A percentile compares a stretch with the other conserved stretches of the same genome.
Evolutionary conservation across 2,113 vertebrate species (phyloP).

Genomic region (Lucifuga dentata): DNA sequence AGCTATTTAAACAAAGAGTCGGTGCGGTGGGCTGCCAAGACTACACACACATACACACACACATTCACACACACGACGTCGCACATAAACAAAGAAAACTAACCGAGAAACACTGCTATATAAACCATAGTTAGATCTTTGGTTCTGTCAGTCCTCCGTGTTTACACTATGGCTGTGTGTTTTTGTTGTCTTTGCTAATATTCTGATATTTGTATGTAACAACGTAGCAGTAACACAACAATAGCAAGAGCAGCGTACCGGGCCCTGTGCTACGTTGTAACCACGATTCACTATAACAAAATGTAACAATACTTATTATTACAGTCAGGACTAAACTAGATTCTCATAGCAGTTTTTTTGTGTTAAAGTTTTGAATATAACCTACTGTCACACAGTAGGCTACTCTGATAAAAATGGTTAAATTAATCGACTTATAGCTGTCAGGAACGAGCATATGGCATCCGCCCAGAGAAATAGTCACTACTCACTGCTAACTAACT

Average conservation of each 20-base stretch:
- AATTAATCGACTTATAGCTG: background rate
- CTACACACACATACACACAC: slow-evolving; percentile 24
- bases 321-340: slow-evolving; percentile 12
- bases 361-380: background rate
- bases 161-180: background rate
- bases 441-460: background rate
- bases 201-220: background rate
- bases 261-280: background rate
- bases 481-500: slow-evolving; percentile 21
- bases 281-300: slow-evolving; percentile 34
- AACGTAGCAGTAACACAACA: background rate
- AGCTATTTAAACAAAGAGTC: slow-evolving; percentile 81
- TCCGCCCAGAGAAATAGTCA: background rate
- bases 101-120: slow-evolving; percentile 2
- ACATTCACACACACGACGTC: background rate
- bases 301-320: slow-evolving; percentile 33
- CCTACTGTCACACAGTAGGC: background rate
- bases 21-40: slow-evolving; percentile 48
- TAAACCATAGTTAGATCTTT: background rate
- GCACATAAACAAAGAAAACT: slow-evolving; percentile 34
- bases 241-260: background rate
- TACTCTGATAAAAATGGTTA: background rate
- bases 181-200: too few species aligned
- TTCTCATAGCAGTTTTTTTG: background rate
- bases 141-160: background rate